These are phyloP conservation scores for Oryzias dopingdopingensis DNA, from an alignment of 2,797 vertebrate species.

Conservation along the genomic window DNA sequence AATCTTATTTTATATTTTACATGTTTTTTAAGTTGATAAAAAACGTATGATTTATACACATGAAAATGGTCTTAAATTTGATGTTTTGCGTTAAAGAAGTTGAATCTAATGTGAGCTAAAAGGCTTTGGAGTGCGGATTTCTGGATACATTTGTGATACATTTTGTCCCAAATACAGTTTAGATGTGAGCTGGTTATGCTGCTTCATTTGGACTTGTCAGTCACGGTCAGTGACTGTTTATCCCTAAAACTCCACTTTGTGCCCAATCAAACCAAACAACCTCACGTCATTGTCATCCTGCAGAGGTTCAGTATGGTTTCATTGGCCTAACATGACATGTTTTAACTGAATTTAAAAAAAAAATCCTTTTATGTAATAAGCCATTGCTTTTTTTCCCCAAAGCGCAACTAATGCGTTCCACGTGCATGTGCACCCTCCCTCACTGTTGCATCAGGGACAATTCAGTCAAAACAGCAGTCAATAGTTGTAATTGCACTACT, in stretches of 20 bases:
- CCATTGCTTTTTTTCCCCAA: conserved; percentile 36
- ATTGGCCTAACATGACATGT: conserved; percentile 29
- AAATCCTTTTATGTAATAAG: conserved; percentile 20
- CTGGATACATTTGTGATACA: too few relatives aligned
- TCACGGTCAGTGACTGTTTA: not conserved
- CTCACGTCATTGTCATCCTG: not conserved
- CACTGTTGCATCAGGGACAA: conserved; percentile 45
- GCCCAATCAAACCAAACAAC: conserved; percentile 8
- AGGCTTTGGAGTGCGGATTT: too few relatives aligned
- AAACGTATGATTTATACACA: too few relatives aligned
- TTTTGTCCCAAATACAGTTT: too few relatives aligned
- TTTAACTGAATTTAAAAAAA: not conserved
- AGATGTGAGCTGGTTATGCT: too few relatives aligned
- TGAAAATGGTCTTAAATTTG: too few relatives aligned
- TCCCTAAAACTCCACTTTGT: conserved; percentile 22
- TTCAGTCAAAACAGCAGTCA: conserved; percentile 56
- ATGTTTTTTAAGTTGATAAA: too few relatives aligned
- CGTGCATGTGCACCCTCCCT: conserved; percentile 16
- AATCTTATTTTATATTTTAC: too few relatives aligned
- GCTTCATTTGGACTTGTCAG: too few relatives aligned
- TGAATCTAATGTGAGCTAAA: too few relatives aligned
- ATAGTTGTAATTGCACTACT: conserved; percentile 69
- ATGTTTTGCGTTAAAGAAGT: too few relatives aligned
- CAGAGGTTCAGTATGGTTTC: conserved; percentile 4
- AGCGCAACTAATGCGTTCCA: conserved; percentile 25